Conservation (phyloP, 2,797 vertebrate genomes). For the Lutra lutra region DNA sequence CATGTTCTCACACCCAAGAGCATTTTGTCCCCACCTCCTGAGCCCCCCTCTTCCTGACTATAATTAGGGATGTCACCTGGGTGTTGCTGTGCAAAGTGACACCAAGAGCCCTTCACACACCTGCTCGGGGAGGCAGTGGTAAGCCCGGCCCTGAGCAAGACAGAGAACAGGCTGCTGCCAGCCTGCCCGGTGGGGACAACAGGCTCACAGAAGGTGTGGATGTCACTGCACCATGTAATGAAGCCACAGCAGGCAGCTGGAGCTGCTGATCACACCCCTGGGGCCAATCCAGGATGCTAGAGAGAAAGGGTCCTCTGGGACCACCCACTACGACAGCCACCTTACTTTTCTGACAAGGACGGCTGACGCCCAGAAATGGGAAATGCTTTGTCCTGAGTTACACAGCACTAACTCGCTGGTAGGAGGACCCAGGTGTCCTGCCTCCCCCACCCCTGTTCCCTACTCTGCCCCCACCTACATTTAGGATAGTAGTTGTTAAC, state of each 20-base stretch:
- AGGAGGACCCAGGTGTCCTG: background rate
- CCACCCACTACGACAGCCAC: background rate
- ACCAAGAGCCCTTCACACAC: slow-evolving; percentile 61
- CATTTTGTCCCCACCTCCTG: slow-evolving; percentile 31
- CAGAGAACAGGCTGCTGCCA: background rate
- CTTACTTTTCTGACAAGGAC: background rate
- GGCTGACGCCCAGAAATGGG: background rate
- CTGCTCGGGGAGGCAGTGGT: background rate
- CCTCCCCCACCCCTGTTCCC: background rate
- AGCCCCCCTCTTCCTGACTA: slow-evolving; percentile 24
- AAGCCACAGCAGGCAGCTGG: background rate
- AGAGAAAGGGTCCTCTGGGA: background rate
- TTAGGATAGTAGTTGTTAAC: background rate
- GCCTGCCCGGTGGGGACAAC: background rate
- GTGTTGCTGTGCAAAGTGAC: slow-evolving; percentile 67
- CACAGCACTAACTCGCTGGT: background rate
- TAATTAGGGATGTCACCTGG: slow-evolving; percentile 64
- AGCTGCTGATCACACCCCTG: background rate
- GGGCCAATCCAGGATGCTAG: background rate
- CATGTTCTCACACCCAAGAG: slow-evolving; percentile 74
- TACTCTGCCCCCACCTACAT: no score
- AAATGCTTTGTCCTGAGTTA: background rate
- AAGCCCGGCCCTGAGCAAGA: background rate
- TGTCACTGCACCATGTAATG: background rate
- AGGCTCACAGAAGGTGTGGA: background rate